Evolutionary conservation across 1,140 invertebrate species (phyloP).

Genomic region (Aphidius gifuensis): DNA sequence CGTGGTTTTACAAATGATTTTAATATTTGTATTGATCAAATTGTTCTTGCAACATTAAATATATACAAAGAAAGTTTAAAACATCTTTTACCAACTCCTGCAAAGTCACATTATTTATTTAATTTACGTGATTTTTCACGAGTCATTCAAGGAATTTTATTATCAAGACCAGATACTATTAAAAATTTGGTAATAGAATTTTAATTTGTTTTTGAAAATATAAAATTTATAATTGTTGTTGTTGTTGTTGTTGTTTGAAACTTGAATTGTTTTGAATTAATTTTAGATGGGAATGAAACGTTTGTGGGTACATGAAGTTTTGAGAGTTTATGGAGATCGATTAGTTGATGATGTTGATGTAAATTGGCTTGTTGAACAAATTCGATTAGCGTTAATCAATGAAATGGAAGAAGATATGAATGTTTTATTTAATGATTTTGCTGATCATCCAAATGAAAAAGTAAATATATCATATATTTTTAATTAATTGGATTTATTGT

Average conservation of each 20-base stretch:
- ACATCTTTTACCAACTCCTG: constrained; percentile 84
- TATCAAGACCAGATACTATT: constrained; percentile 36
- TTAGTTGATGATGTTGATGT: constrained; percentile 80
- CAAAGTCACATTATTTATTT: constrained; percentile 93
- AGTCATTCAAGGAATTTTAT: constrained; percentile 71
- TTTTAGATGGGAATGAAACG: constrained; percentile 15
- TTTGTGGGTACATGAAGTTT: constrained; percentile 91
- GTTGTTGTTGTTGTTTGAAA: constrained; percentile 2
- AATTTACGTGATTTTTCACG: constrained; percentile 91
- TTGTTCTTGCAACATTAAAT: constrained; percentile 80
- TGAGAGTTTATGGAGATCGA: constrained; percentile 91
- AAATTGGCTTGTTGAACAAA: constrained; percentile 72
- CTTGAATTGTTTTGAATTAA: constrained; percentile 1
- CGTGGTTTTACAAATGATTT: constrained; percentile 89
- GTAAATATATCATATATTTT: constrained; percentile 4
- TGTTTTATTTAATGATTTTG: constrained; percentile 50
- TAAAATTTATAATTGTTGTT: constrained; percentile 38
- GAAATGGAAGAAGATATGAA: constrained; percentile 56
- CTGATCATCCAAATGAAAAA: constrained; percentile 30
- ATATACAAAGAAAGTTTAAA: constrained; percentile 80
- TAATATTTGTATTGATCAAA: constrained; percentile 77
- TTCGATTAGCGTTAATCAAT: constrained; percentile 59
- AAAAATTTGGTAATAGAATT: constrained; percentile 35
- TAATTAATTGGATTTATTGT: too few species aligned
- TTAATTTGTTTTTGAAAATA: constrained; percentile 73